Conservation (phyloP, 2,888 invertebrate genomes). For the Pinctada fucata region DNA sequence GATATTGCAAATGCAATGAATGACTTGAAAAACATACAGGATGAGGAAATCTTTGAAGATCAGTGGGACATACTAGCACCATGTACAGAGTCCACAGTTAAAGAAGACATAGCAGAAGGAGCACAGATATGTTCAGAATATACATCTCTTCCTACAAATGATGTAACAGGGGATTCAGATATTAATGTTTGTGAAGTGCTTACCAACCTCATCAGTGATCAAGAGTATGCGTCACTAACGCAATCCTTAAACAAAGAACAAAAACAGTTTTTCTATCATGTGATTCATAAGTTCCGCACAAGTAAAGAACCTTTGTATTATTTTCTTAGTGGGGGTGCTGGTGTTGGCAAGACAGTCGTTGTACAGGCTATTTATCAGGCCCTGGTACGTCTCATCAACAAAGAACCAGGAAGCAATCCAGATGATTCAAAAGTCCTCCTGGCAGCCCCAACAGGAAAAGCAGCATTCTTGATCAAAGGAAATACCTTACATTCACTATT, state of each 20-base stretch:
- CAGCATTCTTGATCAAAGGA: conserved; percentile 32
- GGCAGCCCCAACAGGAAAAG: conserved; percentile 44
- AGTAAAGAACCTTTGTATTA: conserved; percentile 34
- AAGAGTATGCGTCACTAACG: conserved; percentile 33
- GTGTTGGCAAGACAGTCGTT: conserved; percentile 48
- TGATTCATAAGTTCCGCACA: conserved; percentile 36
- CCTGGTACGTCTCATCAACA: conserved; percentile 22
- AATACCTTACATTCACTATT: conserved; percentile 39
- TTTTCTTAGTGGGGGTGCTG: conserved; percentile 49
- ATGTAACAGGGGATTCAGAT: no score
- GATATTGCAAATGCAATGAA: no score
- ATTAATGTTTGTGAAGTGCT: no score
- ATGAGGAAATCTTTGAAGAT: background rate
- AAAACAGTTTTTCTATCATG: conserved; percentile 39
- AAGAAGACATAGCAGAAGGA: background rate
- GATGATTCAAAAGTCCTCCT: conserved; percentile 32
- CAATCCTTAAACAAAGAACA: conserved; percentile 39
- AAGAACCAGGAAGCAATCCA: conserved; percentile 25
- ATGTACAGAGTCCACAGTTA: background rate
- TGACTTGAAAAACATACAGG: background rate
- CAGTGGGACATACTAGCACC: background rate
- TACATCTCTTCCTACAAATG: no score
- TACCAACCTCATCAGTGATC: no score
- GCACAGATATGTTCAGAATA: no score
- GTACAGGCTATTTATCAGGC: conserved; percentile 34